Evolutionary conservation across 1,140 invertebrate genomes (phyloP).

Genomic region (Gryllus bimaculatus): DNA sequence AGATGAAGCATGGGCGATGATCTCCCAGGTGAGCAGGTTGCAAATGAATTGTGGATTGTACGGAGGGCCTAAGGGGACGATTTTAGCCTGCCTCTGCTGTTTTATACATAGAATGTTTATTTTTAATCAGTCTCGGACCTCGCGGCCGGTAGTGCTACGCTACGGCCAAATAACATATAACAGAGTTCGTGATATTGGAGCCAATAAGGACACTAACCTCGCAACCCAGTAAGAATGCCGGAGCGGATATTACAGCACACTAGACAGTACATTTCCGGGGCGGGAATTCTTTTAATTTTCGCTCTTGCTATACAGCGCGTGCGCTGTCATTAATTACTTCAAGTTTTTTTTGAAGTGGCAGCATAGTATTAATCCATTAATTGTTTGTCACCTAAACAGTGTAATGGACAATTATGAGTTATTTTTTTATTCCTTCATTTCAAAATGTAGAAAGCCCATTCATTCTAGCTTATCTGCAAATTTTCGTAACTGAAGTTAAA

Average conservation of each 20-base stretch:
- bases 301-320: too few species aligned
- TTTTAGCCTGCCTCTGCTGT: neutral
- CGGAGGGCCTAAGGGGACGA: neutral
- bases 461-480: too few species aligned
- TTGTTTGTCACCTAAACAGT: too few species aligned
- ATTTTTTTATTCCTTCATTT: too few species aligned
- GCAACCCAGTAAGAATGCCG: neutral
- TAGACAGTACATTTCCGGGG: too few species aligned
- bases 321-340: too few species aligned
- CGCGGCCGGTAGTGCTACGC: neutral
- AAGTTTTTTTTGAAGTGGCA: too few species aligned
- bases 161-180: neutral
- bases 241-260: neutral
- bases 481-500: too few species aligned
- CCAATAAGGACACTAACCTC: slow-evolving; percentile 3
- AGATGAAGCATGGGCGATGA: neutral
- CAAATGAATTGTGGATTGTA: neutral
- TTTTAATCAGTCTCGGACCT: neutral
- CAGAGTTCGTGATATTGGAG: neutral
- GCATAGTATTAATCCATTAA: too few species aligned
- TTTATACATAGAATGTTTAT: neutral
- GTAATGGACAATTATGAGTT: too few species aligned
- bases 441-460: too few species aligned
- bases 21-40: neutral
- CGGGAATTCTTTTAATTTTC: too few species aligned